These are phyloP conservation scores for Ashinkailepas kermadecensis DNA, from an alignment of 2,888 invertebrate genomes.

Conservation along the genomic window DNA sequence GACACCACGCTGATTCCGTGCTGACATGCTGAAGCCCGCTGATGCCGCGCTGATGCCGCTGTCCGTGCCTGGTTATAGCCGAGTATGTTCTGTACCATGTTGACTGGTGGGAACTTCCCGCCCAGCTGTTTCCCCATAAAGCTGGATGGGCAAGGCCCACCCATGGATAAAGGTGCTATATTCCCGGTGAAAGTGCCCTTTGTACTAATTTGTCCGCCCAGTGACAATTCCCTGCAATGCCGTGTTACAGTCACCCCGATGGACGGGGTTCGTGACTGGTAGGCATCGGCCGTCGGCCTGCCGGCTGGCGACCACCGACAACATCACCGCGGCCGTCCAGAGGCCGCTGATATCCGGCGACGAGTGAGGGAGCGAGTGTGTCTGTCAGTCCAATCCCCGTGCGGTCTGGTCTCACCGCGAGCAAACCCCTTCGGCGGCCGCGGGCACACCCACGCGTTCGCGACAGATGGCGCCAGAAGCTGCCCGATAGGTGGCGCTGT, in stretches of 20 bases:
- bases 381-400: neutral
- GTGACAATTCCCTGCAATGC: neutral
- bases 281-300: neutral
- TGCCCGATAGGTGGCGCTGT: constrained; percentile 3
- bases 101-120: too few relatives aligned
- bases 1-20: too few relatives aligned
- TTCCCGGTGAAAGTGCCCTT: too few relatives aligned
- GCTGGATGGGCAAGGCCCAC: too few relatives aligned
- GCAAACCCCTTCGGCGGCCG: neutral
- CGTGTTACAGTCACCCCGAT: neutral
- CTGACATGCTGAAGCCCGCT: too few relatives aligned
- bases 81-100: too few relatives aligned
- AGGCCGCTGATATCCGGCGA: neutral
- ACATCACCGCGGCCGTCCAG: neutral
- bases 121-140: too few relatives aligned
- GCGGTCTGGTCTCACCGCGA: neutral
- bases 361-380: neutral
- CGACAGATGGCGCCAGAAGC: neutral
- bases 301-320: neutral
- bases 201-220: too few relatives aligned
- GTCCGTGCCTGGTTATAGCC: too few relatives aligned
- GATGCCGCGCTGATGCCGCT: too few relatives aligned
- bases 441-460: neutral
- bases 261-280: neutral
- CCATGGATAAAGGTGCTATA: too few relatives aligned